Evolutionary conservation across 2,888 invertebrate genomes (phyloP).

Genomic region (Drosophila nigritarsus): DNA sequence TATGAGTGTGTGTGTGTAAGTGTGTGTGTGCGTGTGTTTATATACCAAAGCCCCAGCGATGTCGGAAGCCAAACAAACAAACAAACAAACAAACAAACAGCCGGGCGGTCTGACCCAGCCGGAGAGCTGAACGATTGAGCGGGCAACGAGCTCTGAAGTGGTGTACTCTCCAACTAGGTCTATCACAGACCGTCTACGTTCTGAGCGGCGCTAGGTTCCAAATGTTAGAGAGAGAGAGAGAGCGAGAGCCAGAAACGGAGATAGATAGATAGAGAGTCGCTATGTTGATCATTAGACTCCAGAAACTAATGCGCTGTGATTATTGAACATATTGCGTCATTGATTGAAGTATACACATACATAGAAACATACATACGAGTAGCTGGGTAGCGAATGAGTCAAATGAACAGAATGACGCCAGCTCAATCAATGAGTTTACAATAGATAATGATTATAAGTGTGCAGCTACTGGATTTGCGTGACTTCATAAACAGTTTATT

Average conservation of each 20-base stretch:
- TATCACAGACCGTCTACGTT: conserved; percentile 10
- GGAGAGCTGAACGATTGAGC: conserved; percentile 32
- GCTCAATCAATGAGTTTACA: conserved; percentile 4
- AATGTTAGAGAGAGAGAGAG: conserved; percentile 13
- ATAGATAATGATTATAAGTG: conserved; percentile 12
- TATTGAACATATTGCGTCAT: conserved; percentile 58
- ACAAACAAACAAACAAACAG: conserved; percentile 37
- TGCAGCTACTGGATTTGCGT: conserved; percentile 1
- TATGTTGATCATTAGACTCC: conserved; percentile 16
- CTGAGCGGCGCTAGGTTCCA: conserved; percentile 26
- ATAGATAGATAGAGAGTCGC: conserved; percentile 3
- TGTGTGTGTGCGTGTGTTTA: conserved; percentile 21
- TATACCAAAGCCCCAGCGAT: conserved; percentile 36
- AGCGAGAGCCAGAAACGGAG: conserved; percentile 1
- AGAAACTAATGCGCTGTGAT: conserved; percentile 47
- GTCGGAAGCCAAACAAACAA: conserved; percentile 72
- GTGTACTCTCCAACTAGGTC: conserved; percentile 38
- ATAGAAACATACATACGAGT: background rate
- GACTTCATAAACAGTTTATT: conserved; percentile 14
- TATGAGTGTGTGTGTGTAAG: background rate
- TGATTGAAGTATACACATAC: conserved; percentile 22
- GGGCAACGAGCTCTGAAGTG: conserved; percentile 37
- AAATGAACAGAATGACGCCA: conserved; percentile 29
- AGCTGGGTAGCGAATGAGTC: background rate
- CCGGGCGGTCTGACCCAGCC: conserved; percentile 54